Evolutionary conservation across 1,140 invertebrate species (phyloP).

Genomic region (Hypsibius dujardini): DNA sequence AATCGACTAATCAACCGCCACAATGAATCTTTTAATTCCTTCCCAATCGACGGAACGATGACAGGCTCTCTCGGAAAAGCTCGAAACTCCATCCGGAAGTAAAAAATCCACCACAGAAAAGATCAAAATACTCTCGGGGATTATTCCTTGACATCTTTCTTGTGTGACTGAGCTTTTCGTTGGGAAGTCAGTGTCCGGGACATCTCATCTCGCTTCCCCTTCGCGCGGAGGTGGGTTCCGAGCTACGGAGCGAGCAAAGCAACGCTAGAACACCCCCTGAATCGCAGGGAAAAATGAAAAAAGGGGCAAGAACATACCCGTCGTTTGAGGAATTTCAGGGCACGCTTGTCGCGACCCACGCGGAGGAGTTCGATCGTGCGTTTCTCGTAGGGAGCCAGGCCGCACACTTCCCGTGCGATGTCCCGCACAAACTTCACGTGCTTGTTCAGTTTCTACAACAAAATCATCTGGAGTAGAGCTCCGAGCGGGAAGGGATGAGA

Average conservation of each 20-base stretch:
- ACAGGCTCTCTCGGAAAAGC: too few relatives aligned
- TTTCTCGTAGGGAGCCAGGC: slow-evolving; percentile 96
- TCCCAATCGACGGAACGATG: too few relatives aligned
- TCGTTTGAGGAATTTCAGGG: slow-evolving; percentile 93
- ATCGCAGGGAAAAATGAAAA: slow-evolving; percentile 16
- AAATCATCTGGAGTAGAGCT: slow-evolving; percentile 18
- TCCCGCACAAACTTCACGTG: slow-evolving; percentile 90
- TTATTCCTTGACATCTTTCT: too few relatives aligned
- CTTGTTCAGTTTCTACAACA: slow-evolving; percentile 65
- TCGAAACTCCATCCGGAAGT: too few relatives aligned
- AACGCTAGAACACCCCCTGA: not conserved
- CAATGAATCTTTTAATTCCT: too few relatives aligned
- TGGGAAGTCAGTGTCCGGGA: slow-evolving; percentile 77
- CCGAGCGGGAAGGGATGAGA: too few relatives aligned
- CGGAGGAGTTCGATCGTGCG: slow-evolving; percentile 96
- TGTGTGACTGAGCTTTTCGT: slow-evolving; percentile 51
- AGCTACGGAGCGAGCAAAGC: slow-evolving; percentile 38
- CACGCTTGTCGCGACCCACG: slow-evolving; percentile 65
- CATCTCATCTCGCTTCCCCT: slow-evolving; percentile 95
- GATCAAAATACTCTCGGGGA: too few relatives aligned
- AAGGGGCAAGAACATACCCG: slow-evolving; percentile 42
- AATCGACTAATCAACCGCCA: too few relatives aligned
- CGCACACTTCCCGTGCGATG: slow-evolving; percentile 82
- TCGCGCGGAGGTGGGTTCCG: slow-evolving; percentile 84
- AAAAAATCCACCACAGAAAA: too few relatives aligned